These are phyloP conservation scores for Aphaenogaster rudis DNA, from an alignment of 1,140 invertebrate species.

Conservation along the genomic window DNA sequence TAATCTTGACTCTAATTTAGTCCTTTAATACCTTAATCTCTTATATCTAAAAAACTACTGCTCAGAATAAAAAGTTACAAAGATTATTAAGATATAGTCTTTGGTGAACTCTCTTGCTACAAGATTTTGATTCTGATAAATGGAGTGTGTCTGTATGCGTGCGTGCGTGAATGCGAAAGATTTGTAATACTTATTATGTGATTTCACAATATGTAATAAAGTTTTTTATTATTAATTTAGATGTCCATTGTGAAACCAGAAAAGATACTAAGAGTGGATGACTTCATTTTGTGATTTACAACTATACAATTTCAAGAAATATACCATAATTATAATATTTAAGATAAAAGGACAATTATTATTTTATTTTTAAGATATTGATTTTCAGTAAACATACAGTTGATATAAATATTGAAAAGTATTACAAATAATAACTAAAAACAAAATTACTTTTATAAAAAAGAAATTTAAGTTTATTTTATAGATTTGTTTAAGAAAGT, in stretches of 20 bases:
- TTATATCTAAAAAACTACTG: no score
- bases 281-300: neutral
- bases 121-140: neutral
- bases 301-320: neutral
- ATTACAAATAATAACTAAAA: no score
- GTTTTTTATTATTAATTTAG: slow-evolving; percentile 8
- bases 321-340: neutral
- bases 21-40: no score
- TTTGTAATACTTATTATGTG: neutral
- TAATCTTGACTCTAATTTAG: no score
- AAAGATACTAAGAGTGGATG: neutral
- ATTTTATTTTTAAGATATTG: neutral
- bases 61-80: no score
- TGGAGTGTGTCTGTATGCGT: neutral
- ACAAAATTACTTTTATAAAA: no score
- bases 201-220: neutral
- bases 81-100: no score
- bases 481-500: no score
- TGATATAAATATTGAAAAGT: no score
- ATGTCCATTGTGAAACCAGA: neutral
- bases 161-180: neutral
- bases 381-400: no score
- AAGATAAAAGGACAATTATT: neutral
- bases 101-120: neutral
- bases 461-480: no score